Base-by-base conservation (phyloP, 2,797 vertebrate genomes). In the Alauda arvensis region DNA sequence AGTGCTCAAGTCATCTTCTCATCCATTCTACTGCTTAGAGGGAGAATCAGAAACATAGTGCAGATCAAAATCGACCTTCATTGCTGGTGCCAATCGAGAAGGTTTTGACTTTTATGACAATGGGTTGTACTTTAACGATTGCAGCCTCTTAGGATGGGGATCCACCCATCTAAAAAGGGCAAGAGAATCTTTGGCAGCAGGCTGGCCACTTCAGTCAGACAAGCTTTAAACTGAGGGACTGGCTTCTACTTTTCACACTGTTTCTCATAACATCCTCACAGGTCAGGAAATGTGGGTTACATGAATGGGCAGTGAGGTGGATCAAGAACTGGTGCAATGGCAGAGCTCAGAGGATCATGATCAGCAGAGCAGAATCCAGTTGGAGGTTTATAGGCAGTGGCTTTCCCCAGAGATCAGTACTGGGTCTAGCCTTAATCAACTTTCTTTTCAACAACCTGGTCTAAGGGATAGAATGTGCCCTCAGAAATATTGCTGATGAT, bases 171-270 rank as follows among this genome's bases (percentile, higher is more conserved):
- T 39, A 25, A 51, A 56, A 71, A 26, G 14, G 4, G 2, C 7
- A 25, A 51, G 28, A 45, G 24, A 33, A 57, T 13, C 17, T 63
- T 57, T 45, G n/a, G 39, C 24, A 71, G 28, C 5, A 62, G 33
- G 20, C 16, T 71, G 45, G 14, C 10, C 19, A 20, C 11, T 65
- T 57, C 21, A 56, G 39, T 21, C 17, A 71, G 14, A 59, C 7
- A 5, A 33, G 45, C 3, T 45, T 65, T 57, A 21, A 57, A 24
- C 2, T 33, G 45, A 59, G 20, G 5, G 28, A 57, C 12, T 52
- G 33, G 6, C 52, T 33, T 65, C 12, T 52, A 6, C n/a, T 51
- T 65, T 45, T 52, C 29, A 26, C 29, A 59, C 6, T 0, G 0
- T 33, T 28, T 33, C 39, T 28, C 20, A 26, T 18, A 55, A 15